Evolutionary conservation across 2,888 invertebrate genomes (phyloP).

Genomic region (Agonum fuliginosum): DNA sequence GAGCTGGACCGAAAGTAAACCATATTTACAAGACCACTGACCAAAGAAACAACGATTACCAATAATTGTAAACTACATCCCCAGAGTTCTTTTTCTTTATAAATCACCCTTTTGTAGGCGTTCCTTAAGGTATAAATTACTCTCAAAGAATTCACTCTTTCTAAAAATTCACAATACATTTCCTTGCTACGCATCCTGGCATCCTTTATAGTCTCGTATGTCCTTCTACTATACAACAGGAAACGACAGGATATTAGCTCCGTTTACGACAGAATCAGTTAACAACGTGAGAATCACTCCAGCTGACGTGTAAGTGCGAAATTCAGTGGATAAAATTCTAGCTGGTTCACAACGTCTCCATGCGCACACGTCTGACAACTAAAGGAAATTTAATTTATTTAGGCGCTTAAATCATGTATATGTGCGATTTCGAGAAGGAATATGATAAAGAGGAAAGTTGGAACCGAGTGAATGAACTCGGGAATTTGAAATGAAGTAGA

Average conservation of each 20-base stretch:
- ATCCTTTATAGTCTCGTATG: no score
- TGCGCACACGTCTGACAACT: background rate
- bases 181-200: background rate
- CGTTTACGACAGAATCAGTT: conserved; percentile 45
- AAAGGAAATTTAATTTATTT: conserved; percentile 29
- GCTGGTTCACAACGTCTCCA: conserved; percentile 1
- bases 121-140: background rate
- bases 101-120: background rate
- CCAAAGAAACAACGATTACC: background rate
- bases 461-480: no score
- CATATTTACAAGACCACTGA: background rate
- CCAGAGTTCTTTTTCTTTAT: background rate
- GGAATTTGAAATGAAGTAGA: no score
- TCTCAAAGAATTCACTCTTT: background rate
- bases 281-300: conserved; percentile 31
- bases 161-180: background rate
- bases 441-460: conserved; percentile 18
- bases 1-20: no score
- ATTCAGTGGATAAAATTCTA: no score
- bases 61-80: background rate
- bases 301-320: no score
- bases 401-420: conserved; percentile 10
- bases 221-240: background rate
- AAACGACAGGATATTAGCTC: conserved; percentile 49
- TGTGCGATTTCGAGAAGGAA: conserved; percentile 9